phyloP scores from a whole-genome alignment of 2,797 vertebrate genomes.

The Notolabrus celidotus region DNA sequence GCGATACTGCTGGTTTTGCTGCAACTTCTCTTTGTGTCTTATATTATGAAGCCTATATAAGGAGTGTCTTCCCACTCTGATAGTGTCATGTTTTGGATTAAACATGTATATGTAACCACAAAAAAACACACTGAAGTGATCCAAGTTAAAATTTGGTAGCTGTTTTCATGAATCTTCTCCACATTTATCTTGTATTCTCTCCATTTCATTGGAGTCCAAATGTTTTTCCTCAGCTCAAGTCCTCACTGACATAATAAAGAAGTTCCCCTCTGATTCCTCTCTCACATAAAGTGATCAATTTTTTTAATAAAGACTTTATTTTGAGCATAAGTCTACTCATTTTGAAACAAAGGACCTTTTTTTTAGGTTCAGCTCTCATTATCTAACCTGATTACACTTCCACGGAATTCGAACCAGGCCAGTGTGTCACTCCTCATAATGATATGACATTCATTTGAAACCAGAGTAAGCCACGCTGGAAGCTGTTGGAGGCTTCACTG shows the following conservation, averaged over 20 bases:
- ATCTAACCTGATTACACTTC: constrained; percentile 18
- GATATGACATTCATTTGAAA: background rate
- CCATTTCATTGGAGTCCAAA: no score
- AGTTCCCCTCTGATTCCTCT: no score
- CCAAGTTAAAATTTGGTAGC: no score
- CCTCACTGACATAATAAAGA: no score
- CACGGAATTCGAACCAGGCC: constrained; percentile 23
- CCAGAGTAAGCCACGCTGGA: background rate
- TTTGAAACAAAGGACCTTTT: background rate
- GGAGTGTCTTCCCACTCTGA: no score
- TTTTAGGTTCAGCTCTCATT: constrained; percentile 15
- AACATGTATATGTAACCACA: background rate
- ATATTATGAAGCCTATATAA: no score
- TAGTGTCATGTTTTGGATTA: background rate
- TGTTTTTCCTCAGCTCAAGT: no score
- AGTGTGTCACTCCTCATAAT: constrained; percentile 4
- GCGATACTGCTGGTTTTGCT: background rate
- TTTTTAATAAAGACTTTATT: no score
- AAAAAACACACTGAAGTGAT: background rate
- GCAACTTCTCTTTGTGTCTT: background rate
- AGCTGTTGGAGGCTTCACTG: background rate
- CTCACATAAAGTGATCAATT: no score
- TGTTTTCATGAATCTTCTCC: no score
- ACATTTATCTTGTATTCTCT: no score
- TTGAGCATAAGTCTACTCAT: no score